Conservation (phyloP, 2,797 vertebrate species). For the Triplophysa bombifrons region DNA sequence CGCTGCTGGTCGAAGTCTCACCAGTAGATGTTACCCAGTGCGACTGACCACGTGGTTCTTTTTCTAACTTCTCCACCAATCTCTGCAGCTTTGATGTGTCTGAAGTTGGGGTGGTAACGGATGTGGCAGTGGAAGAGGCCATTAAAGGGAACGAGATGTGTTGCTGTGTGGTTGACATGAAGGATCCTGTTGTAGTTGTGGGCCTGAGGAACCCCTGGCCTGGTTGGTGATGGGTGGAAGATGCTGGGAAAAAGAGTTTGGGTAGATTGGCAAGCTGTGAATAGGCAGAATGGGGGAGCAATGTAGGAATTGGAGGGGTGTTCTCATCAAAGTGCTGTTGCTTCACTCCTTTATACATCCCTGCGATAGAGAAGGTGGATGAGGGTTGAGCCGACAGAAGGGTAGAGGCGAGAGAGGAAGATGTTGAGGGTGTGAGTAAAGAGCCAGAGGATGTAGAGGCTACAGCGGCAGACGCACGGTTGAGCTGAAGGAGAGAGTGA, state of each 20-base stretch:
- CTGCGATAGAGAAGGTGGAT: constrained; percentile 72
- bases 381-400: constrained; percentile 72
- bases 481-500: constrained; percentile 80
- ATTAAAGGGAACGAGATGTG: constrained; percentile 76
- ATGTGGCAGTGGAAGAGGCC: constrained; percentile 65
- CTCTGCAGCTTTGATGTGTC: constrained; percentile 92
- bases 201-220: constrained; percentile 71
- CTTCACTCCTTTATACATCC: constrained; percentile 75
- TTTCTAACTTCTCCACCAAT: constrained; percentile 89
- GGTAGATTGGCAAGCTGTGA: constrained; percentile 78
- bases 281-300: constrained; percentile 76
- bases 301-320: constrained; percentile 74
- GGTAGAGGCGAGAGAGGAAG: constrained; percentile 59
- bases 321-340: constrained; percentile 80
- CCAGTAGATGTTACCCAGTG: constrained; percentile 69
- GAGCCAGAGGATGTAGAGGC: constrained; percentile 69
- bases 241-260: constrained; percentile 79
- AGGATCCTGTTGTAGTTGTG: constrained; percentile 66
- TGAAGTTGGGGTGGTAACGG: constrained; percentile 76
- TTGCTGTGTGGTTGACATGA: constrained; percentile 71
- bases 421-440: constrained; percentile 42
- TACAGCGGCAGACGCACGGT: constrained; percentile 75
- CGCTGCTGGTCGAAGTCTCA: constrained; percentile 64
- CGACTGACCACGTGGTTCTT: constrained; percentile 68
- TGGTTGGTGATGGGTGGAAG: constrained; percentile 71